Conservation (phyloP, 2,113 vertebrate species). For the Elanoides forficatus region DNA sequence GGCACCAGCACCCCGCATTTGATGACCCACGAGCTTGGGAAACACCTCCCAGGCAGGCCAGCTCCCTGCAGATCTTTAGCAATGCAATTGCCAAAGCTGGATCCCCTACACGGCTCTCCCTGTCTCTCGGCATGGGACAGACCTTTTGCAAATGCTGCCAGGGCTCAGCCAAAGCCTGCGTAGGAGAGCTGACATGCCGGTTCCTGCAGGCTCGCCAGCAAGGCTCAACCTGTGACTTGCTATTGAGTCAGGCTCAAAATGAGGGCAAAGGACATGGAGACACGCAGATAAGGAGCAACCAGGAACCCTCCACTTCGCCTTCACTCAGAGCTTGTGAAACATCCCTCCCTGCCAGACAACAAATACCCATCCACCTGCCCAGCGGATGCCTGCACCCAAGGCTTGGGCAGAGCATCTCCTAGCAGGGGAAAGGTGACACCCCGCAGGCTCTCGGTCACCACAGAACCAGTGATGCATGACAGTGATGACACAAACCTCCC, state of each 20-base stretch:
- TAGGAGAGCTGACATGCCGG: neutral
- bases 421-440: neutral
- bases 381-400: neutral
- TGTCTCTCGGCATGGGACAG: rapidly evolving
- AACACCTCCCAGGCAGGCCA: neutral
- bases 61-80: neutral
- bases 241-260: neutral
- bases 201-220: neutral
- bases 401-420: neutral
- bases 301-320: neutral
- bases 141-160: neutral
- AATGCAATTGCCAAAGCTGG: rapidly evolving
- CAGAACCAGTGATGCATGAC: neutral
- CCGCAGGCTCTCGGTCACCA: rapidly evolving
- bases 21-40: neutral
- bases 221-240: neutral
- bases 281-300: neutral
- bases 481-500: neutral
- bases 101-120: rapidly evolving
- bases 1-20: neutral
- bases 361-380: neutral
- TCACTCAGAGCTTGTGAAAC: neutral
- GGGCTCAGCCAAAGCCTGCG: neutral
- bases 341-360: neutral
- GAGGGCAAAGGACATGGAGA: neutral